phyloP scores from a whole-genome alignment of 1,140 invertebrate species.

The Neotoxoptera formosana region DNA sequence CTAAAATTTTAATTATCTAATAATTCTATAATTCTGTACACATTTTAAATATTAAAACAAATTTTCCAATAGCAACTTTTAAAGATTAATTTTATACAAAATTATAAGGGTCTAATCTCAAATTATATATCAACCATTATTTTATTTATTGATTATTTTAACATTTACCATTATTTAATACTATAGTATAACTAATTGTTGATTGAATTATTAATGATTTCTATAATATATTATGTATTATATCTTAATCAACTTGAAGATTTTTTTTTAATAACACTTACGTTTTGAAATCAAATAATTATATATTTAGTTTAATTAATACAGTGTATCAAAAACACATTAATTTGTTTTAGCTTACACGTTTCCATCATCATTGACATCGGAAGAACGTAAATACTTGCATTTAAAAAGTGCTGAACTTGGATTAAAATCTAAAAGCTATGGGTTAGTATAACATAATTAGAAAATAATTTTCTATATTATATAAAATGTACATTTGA shows the following conservation, averaged over 20 bases:
- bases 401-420: constrained; percentile 53
- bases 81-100: too few species aligned
- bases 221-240: background rate
- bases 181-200: too few species aligned
- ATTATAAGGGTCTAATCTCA: too few species aligned
- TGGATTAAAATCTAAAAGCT: constrained; percentile 53
- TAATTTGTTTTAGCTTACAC: constrained; percentile 23
- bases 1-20: too few species aligned
- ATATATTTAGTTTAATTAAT: background rate
- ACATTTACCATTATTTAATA: too few species aligned
- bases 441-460: background rate
- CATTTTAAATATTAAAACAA: too few species aligned
- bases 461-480: too few species aligned
- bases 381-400: constrained; percentile 46
- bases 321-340: background rate
- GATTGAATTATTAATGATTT: background rate
- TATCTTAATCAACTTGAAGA: too few species aligned
- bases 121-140: background rate
- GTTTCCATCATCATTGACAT: constrained; percentile 43
- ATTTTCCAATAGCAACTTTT: too few species aligned
- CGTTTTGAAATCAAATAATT: background rate
- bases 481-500: too few species aligned
- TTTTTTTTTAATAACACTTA: background rate
- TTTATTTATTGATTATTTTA: background rate
- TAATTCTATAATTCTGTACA: too few species aligned